Percentiles rank a stretch among this genome's conserved stretches.
phyloP scores from a whole-genome alignment of 1,140 invertebrate species.

The Drosophila melanogaster region Release_6_plus_ISO1_MT NT_037436.4:3245001-3245500 shows the following conservation, averaged over 20 bases:
- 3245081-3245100: constrained; percentile 75
- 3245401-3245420: no score
- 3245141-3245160: constrained; percentile 41
- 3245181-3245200: constrained; percentile 38
- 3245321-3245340: no score
- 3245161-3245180: constrained; percentile 57
- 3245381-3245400: no score
- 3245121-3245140: constrained; percentile 25
- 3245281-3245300: no score
- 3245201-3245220: constrained; percentile 79
- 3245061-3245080: constrained; percentile 70
- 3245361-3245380: no score
- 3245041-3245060: constrained; percentile 78
- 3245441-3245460: no score
- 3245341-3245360: no score
- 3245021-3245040: constrained; percentile 74
- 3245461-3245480: constrained; percentile 6
- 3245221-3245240: constrained; percentile 57
- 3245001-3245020: constrained; percentile 64
- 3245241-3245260: constrained; percentile 18
- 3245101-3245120: constrained; percentile 17
- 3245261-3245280: neutral
- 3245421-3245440: no score
- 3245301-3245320: no score
- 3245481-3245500: constrained; percentile 18